Evolutionary conservation across 2,113 vertebrate species (phyloP), one percentile per base, ranked within the genome.

Genomic region (Pedionomus torquatus): DNA sequence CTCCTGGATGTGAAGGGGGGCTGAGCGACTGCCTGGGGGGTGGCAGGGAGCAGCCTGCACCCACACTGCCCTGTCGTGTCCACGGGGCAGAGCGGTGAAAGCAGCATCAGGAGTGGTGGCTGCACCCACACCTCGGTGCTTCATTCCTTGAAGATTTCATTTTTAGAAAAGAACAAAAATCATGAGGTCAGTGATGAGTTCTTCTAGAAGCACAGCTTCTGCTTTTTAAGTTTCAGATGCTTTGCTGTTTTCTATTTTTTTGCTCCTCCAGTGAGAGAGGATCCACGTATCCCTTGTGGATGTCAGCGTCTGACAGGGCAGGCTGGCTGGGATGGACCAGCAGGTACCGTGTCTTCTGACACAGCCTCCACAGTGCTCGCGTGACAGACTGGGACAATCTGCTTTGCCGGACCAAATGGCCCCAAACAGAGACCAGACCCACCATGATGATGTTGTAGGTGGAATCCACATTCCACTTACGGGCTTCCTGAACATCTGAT

Each of bases 31-130:
- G 2, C 13, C 31, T 35, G 18, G 23, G 30, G 48, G 39, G 2
- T 2, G 7, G 31, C 28, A 7, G 37, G n/a, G n/a, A 66, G 41
- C 24, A 5, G 8, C 26, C 0, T 9, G 2, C 33, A 1, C 55
- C 28, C 23, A 4, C 5, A 4, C 30, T 17, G 23, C 49, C 57
- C 15, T 21, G 5, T 8, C 8, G 30, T 17, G n/a, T 39, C 2
- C 6, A 8, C 11, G 43, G 17, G 35, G 17, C 75, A 61, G 46
- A 15, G 55, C 55, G 33, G 39, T 10, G 41, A 30, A 10, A 24
- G 33, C 81, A 39, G 37, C 60, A 15, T 11, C 51, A 30, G 35
- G 18, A 51, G 3, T 3, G 12, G 28, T 19, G 64, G 64, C 55
- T 70, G 4, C 19, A 16, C 20, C 44, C 39, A 33, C 44, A 51